A percentile compares a stretch with the other conserved stretches of the same genome.
These are phyloP conservation scores for Anthopleura sola DNA, from an alignment of 64 coral and sea anemone species.

Conservation along the genomic window DNA sequence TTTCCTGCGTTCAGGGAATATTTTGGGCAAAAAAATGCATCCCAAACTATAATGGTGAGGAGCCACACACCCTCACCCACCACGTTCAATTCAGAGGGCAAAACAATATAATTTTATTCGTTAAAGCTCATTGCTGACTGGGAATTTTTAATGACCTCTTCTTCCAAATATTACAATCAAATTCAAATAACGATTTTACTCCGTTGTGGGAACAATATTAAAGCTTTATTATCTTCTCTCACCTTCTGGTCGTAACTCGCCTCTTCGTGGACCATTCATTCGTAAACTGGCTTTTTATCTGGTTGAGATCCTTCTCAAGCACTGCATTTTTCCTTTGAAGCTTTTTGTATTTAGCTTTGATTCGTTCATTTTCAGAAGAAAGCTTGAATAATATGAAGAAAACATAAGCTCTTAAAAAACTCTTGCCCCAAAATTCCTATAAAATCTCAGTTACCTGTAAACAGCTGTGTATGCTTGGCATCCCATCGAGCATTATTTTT, in stretches of 20 bases:
- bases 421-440: neutral
- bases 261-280: conserved; percentile 23
- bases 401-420: neutral
- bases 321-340: conserved; percentile 60
- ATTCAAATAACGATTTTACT: no score
- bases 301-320: conserved; percentile 62
- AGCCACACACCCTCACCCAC: no score
- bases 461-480: conserved; percentile 56
- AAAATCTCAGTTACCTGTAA: conserved; percentile 32
- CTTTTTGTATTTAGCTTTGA: conserved; percentile 83
- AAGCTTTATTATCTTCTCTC: neutral
- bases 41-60: no score
- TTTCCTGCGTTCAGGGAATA: no score
- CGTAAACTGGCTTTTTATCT: conserved; percentile 49
- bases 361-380: conserved; percentile 86
- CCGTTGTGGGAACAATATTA: no score
- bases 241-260: conserved; percentile 40
- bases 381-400: conserved; percentile 6
- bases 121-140: no score
- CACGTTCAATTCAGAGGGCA: no score
- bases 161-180: no score
- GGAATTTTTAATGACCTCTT: no score
- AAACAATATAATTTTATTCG: no score
- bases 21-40: no score
- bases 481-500: neutral